Conservation (phyloP, 2,888 invertebrate species). For the Lysandra coridon region DNA sequence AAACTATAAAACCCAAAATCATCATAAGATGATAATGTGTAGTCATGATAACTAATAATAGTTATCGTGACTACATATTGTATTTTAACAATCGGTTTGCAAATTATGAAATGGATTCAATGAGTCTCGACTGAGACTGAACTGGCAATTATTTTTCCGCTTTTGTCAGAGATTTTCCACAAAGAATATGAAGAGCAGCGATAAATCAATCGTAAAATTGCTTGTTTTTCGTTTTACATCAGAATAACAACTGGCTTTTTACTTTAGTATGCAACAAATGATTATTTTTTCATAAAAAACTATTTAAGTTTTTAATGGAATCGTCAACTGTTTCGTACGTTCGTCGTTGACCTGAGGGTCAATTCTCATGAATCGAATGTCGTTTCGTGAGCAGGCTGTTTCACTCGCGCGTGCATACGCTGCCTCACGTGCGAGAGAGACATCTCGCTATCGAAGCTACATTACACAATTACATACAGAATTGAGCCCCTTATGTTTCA, state of each 20-base stretch:
- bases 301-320: neutral
- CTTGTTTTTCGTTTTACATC: neutral
- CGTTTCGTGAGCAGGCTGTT: too few species aligned
- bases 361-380: neutral
- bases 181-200: neutral
- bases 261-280: neutral
- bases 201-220: conserved; percentile 12
- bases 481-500: neutral
- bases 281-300: neutral
- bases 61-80: neutral
- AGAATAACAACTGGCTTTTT: neutral
- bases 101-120: neutral
- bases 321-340: neutral
- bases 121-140: neutral
- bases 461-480: neutral
- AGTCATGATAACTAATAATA: too few species aligned
- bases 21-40: neutral
- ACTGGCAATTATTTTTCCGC: conserved; percentile 8
- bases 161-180: neutral
- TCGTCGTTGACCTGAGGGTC: neutral
- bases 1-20: too few species aligned
- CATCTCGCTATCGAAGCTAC: too few species aligned
- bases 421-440: too few species aligned
- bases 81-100: neutral
- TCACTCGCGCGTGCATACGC: too few species aligned